These are phyloP conservation scores for Cyaniris semiargus DNA, from an alignment of 2,888 invertebrate species.

Conservation along the genomic window DNA sequence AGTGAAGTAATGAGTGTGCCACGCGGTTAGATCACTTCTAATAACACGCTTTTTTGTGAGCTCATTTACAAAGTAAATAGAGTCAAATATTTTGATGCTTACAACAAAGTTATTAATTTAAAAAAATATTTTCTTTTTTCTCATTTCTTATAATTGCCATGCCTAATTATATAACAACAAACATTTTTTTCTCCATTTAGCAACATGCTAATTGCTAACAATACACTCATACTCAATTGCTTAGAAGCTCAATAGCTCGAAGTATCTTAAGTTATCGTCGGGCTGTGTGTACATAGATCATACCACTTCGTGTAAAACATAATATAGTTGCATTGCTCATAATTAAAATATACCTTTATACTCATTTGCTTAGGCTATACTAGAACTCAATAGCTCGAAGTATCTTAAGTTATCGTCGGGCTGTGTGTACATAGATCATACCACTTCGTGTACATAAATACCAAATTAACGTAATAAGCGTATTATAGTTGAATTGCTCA, in stretches of 20 bases:
- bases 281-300: background rate
- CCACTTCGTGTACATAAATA: background rate
- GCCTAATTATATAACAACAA: too few relatives aligned
- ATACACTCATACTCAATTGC: too few relatives aligned
- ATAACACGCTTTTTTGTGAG: constrained; percentile 27
- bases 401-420: too few relatives aligned
- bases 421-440: background rate
- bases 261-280: too few relatives aligned
- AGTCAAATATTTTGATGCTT: background rate
- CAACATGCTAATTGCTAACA: too few relatives aligned
- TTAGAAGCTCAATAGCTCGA: too few relatives aligned
- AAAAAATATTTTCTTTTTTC: too few relatives aligned
- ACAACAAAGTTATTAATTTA: background rate
- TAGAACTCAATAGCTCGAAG: too few relatives aligned
- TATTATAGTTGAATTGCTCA: background rate
- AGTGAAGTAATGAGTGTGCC: constrained; percentile 31
- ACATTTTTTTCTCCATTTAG: too few relatives aligned
- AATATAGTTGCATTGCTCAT: background rate
- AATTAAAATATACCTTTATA: too few relatives aligned
- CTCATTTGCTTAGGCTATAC: too few relatives aligned
- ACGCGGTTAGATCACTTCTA: constrained; percentile 28
- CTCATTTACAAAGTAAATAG: constrained; percentile 3
- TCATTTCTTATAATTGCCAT: too few relatives aligned
- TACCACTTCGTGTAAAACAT: background rate
- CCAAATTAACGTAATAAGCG: background rate